These are phyloP conservation scores for Bombus polaris DNA, from an alignment of 1,140 invertebrate genomes.

Conservation along the genomic window DNA sequence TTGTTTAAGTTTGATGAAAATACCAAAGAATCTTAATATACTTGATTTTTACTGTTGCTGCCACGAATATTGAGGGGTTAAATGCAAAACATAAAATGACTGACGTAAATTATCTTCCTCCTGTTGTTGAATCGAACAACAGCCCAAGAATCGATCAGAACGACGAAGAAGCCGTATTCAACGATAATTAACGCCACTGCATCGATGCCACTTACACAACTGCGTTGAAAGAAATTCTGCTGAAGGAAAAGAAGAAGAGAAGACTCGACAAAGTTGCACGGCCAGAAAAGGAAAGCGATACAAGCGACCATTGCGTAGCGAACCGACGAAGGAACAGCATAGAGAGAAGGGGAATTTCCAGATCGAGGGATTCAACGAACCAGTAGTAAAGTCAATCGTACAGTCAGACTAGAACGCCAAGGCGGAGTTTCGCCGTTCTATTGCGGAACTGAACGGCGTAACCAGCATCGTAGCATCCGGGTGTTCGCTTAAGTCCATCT, in stretches of 20 bases:
- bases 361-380: conserved; percentile 22
- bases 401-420: conserved; percentile 61
- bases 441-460: conserved; percentile 34
- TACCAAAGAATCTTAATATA: too few relatives aligned
- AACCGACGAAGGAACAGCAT: background rate
- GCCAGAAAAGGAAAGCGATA: background rate
- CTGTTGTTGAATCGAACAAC: background rate
- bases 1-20: too few relatives aligned
- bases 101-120: too few relatives aligned
- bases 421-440: conserved; percentile 50
- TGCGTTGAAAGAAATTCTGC: background rate
- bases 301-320: too few relatives aligned
- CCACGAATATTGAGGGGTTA: too few relatives aligned
- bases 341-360: too few relatives aligned
- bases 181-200: too few relatives aligned
- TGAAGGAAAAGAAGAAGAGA: background rate
- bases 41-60: too few relatives aligned
- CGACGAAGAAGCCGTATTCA: too few relatives aligned
- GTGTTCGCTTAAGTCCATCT: conserved; percentile 44
- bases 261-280: too few relatives aligned
- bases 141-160: background rate
- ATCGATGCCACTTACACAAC: background rate
- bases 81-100: too few relatives aligned
- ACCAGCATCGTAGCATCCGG: background rate
- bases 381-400: conserved; percentile 71